Evolutionary conservation across 53 echinoderm and acorn worm genomes (phyloP).

Genomic region (Apostichopus leukothele): DNA sequence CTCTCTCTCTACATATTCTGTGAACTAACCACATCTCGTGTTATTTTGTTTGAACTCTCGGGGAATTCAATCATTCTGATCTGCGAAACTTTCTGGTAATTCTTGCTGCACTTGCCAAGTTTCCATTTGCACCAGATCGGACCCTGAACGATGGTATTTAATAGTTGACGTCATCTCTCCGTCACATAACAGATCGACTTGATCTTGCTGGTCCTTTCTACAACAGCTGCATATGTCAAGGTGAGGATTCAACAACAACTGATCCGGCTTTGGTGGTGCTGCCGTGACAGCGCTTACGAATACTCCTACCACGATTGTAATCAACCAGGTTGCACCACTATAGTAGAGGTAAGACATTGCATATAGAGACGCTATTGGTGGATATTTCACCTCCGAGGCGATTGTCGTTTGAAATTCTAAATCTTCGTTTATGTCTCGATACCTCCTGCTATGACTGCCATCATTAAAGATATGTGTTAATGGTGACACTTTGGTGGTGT

Average conservation of each 20-base stretch:
- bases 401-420: neutral
- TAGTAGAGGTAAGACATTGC: constrained; percentile 46
- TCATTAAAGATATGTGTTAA: neutral
- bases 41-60: no score
- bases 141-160: neutral
- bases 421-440: neutral
- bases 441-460: neutral
- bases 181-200: neutral
- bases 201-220: neutral
- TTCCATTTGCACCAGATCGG: constrained; percentile 19
- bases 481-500: constrained; percentile 12
- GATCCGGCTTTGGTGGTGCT: constrained; percentile 18
- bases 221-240: constrained; percentile 19
- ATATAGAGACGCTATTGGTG: constrained; percentile 9
- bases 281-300: constrained; percentile 39
- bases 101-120: constrained; percentile 7
- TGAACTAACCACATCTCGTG: no score
- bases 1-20: no score
- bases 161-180: neutral
- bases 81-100: neutral
- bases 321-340: constrained; percentile 33
- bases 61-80: neutral
- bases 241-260: constrained; percentile 16
- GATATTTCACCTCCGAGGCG: neutral
- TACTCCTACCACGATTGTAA: constrained; percentile 8